phyloP scores from a whole-genome alignment of 2,888 invertebrate species.

The Dolichopus griseipennis region DNA sequence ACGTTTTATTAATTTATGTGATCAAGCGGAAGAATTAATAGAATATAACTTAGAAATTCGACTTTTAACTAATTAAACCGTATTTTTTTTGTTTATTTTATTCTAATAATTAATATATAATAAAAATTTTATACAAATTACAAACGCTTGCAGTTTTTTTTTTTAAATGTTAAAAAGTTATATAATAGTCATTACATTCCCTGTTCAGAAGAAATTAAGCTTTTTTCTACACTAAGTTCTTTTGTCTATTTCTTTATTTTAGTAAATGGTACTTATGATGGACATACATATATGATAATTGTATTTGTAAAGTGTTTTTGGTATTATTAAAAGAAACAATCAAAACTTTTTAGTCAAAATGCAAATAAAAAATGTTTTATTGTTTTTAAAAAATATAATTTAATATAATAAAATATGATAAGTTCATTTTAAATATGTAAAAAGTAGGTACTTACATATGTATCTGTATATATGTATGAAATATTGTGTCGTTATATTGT shows the following conservation, averaged over 20 bases:
- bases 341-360: background rate
- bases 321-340: background rate
- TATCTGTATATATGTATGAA: background rate
- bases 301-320: no score
- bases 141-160: no score
- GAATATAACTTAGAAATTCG: conserved; percentile 4
- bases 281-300: no score
- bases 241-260: no score
- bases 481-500: conserved; percentile 1
- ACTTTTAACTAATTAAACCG: background rate
- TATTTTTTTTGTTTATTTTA: no score
- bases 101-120: no score
- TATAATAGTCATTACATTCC: no score
- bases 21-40: conserved; percentile 3
- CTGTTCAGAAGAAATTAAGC: no score
- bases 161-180: no score
- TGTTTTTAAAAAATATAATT: background rate
- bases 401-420: background rate
- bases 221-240: no score
- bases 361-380: background rate
- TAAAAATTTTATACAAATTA: no score
- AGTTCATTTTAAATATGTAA: background rate
- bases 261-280: no score
- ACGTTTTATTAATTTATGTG: background rate
- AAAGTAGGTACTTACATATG: background rate